Evolutionary conservation across 2,888 invertebrate species (phyloP), one percentile per base, ranked within the genome.

Genomic region (Zhuqinia jingwanae): DNA sequence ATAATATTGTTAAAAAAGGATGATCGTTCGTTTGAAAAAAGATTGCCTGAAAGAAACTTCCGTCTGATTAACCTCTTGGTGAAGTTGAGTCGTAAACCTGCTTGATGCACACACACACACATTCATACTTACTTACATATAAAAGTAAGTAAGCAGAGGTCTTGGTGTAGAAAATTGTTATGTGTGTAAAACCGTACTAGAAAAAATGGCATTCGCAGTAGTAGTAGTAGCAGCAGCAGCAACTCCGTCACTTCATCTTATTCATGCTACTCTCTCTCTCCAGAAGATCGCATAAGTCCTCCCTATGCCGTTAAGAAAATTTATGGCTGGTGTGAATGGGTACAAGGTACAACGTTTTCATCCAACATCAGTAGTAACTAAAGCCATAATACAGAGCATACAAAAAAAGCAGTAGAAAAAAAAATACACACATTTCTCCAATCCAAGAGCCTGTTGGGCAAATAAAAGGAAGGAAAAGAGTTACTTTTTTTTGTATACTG

Each of bases 231-330:
- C 8, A 8, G 36, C 36, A 36, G 36, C 36, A 36, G 85, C 73
- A 42, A 79, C 79, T 65, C 85, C 84, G 60, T 85, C 85, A 85
- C 85, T 85, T 85, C 80, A 85, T 85, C 76, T 80, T 79, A 85
- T 85, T 85, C 77, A 58, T 70, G 30, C 20, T 53, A 6, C 15
- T 30, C 75, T 75, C 68, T 22, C 25, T 58, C 78, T 76, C 56
- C 10, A 76, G 76, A 58, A 42, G 30, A 56, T 80, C 60, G 79
- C 79, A 80, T 30, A 53, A 85, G 85, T 85, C 85, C 80, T 85
- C 80, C 80, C 75, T 85, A 80, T 75, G 80, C 80, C 78, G 85
- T 85, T 85, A 85, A 85, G 75, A 80, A 85, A 85, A 85, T 85
- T 85, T 85, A 85, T 85, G 75, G 85, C 42, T 63, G 73, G 20